These are phyloP conservation scores for Bothrops jararaca DNA, from an alignment of 2,113 vertebrate species.

Conservation along the genomic window DNA sequence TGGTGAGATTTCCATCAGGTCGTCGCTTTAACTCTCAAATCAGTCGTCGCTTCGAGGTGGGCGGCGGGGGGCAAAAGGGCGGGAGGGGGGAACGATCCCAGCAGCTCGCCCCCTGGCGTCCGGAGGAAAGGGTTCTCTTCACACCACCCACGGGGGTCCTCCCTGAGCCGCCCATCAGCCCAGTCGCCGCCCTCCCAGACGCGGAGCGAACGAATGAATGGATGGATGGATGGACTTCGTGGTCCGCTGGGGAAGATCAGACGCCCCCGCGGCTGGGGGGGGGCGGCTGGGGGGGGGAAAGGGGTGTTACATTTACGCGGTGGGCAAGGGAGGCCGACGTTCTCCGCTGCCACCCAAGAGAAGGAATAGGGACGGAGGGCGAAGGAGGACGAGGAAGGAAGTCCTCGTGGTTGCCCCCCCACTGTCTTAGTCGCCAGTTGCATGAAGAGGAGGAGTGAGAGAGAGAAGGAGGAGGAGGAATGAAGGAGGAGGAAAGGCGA, in stretches of 20 bases:
- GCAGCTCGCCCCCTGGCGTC: too few relatives aligned
- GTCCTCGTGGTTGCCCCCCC: background rate
- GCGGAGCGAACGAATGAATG: background rate
- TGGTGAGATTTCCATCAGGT: slow-evolving; percentile 66
- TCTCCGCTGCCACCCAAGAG: background rate
- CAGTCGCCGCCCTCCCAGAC: background rate
- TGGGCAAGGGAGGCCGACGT: background rate
- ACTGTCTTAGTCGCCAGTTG: background rate
- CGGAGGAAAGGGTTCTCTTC: background rate
- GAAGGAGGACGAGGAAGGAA: background rate
- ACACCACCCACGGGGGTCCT: background rate
- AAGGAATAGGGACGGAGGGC: background rate
- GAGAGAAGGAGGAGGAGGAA: background rate
- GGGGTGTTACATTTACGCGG: background rate
- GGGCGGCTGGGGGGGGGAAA: background rate
- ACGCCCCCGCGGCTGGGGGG: background rate
- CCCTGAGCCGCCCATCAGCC: background rate
- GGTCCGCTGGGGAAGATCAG: background rate
- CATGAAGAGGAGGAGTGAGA: background rate
- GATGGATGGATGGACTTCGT: background rate
- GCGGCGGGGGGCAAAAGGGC: background rate
- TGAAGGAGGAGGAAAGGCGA: background rate
- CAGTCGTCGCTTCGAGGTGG: background rate
- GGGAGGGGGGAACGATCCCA: background rate
- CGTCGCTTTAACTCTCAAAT: too few relatives aligned